These are phyloP conservation scores for Phalera bucephala DNA, from an alignment of 2,888 invertebrate genomes.

Conservation along the genomic window DNA sequence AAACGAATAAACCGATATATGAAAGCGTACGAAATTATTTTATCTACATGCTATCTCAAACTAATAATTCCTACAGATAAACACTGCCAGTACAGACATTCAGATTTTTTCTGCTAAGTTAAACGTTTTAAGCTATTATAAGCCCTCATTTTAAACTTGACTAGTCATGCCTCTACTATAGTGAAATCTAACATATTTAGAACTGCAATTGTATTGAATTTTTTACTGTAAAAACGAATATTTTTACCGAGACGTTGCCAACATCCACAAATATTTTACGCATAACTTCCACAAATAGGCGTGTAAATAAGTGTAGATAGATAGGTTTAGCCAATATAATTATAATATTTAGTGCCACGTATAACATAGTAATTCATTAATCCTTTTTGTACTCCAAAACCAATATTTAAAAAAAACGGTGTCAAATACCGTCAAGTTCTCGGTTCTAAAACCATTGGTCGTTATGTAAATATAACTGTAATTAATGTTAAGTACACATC, in stretches of 20 bases:
- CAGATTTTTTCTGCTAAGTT: too few species aligned
- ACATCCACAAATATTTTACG: constrained; percentile 50
- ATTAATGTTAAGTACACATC: constrained; percentile 61
- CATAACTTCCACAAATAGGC: constrained; percentile 32
- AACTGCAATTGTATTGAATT: too few species aligned
- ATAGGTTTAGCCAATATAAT: constrained; percentile 54
- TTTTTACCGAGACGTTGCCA: constrained; percentile 54
- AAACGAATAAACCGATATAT: too few species aligned
- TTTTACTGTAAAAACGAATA: too few species aligned
- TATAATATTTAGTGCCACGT: constrained; percentile 54
- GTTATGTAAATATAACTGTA: constrained; percentile 73
- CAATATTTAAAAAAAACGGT: constrained; percentile 37
- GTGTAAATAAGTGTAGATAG: constrained; percentile 70
- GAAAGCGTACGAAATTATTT: too few species aligned
- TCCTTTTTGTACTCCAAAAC: constrained; percentile 61
- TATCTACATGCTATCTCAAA: too few species aligned
- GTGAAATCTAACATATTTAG: too few species aligned
- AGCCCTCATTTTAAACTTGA: too few species aligned
- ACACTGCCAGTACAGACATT: too few species aligned
- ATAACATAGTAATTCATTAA: constrained; percentile 41
- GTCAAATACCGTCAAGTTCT: constrained; percentile 21
- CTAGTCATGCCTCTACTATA: too few species aligned
- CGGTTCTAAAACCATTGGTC: constrained; percentile 34
- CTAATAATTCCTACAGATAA: too few species aligned
- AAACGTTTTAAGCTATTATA: too few species aligned